Evolutionary conservation across 2,888 invertebrate genomes (phyloP), one percentile per base, ranked within the genome.

Genomic region (Mythimna ferrago): DNA sequence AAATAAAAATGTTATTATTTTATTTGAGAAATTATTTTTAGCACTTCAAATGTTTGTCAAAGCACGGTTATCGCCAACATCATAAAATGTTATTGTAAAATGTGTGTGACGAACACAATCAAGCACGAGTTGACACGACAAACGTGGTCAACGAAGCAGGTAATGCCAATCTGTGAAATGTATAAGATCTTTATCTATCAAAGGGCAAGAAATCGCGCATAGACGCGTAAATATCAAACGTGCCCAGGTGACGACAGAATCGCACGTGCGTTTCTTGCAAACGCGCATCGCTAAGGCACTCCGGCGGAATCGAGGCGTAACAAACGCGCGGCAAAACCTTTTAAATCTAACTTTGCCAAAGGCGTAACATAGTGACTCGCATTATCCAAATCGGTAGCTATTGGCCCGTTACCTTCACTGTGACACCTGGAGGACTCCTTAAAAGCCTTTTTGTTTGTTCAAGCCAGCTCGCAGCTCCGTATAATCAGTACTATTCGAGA

Each of bases 391-490:
- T 85, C 85, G 80, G 66, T 56, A 69, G 73, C 66, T 73, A 88
- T 87, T 87, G 82, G 87, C 85, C 83, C 83, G 78, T 69, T 78
- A 83, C 81, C 83, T 82, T 80, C 74, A 84, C 73, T 71, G 57
- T 51, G 21, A 32, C 51, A 69, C 74, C 87, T 87, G 83, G 78
- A 87, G 76, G 71, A 80, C 76, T 85, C 72, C 72, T 81, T 91
- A 89, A 92, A 92, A 91, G 91, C 91, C 86, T 89, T 89, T 86
- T 86, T 90, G 90, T 92, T 91, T 92, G 90, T 88, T 87, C 88
- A 90, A 88, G 87, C 84, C 89, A 86, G 87, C 87, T 89, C 87
- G 76, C 84, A 85, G 84, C 85, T 86, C 87, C 84, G 81, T 86
- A 91, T 90, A 90, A 92, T 92, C 88, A 88, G 88, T 80, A 82